Conservation (phyloP, 1,140 invertebrate species). For the Brachionus paranguensis region DNA sequence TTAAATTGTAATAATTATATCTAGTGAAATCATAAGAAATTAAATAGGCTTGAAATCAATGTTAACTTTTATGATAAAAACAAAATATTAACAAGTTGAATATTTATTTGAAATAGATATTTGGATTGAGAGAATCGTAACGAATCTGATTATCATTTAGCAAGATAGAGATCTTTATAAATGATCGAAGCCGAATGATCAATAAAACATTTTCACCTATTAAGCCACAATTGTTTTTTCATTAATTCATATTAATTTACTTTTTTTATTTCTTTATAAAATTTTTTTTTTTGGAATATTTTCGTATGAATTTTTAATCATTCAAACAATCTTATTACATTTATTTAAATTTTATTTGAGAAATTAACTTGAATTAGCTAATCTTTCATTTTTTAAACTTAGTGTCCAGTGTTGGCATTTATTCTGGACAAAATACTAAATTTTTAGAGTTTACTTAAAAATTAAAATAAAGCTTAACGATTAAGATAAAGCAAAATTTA, state of each 20-base stretch:
- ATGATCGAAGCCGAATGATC: background rate
- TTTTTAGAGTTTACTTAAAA: too few species aligned
- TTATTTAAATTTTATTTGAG: too few species aligned
- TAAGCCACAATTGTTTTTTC: background rate
- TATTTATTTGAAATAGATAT: constrained; percentile 21
- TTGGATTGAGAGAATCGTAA: background rate
- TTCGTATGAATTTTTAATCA: background rate
- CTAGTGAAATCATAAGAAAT: constrained; percentile 14
- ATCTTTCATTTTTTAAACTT: too few species aligned
- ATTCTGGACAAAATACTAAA: too few species aligned
- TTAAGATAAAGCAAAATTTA: background rate
- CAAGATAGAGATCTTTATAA: background rate
- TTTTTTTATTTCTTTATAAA: background rate
- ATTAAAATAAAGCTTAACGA: too few species aligned
- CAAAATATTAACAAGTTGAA: constrained; percentile 32
- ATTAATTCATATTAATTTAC: background rate
- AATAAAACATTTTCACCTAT: background rate
- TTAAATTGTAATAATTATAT: constrained; percentile 35
- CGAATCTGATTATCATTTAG: background rate
- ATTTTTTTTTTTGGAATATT: background rate
- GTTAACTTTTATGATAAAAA: constrained; percentile 13
- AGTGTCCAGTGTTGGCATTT: too few species aligned
- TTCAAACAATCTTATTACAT: too few species aligned
- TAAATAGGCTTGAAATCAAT: background rate
- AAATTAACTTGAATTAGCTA: too few species aligned